A percentile compares a stretch with the other conserved stretches of the same genome.
Evolutionary conservation across 2,888 invertebrate genomes (phyloP).

Genomic region (Dendrolimus houi): DNA sequence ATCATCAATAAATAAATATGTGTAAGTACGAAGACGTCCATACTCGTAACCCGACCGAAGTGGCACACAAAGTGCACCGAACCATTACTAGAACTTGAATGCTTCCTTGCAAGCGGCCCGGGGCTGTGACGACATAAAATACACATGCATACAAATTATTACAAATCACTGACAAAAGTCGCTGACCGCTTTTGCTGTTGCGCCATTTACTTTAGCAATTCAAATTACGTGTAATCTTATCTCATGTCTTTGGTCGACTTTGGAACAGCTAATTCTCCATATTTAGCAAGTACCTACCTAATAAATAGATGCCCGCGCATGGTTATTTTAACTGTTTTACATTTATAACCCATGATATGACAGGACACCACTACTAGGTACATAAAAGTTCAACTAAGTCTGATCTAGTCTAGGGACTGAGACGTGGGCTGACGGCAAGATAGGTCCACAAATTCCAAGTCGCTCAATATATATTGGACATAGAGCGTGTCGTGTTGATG

Average conservation of each 20-base stretch:
- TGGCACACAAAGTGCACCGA: conserved; percentile 13
- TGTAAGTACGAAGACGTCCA: too few species aligned
- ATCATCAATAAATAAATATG: too few species aligned
- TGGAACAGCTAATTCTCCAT: conserved; percentile 3
- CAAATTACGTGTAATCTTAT: conserved; percentile 11
- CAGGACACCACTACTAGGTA: too few species aligned
- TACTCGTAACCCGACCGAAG: too few species aligned
- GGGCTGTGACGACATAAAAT: background rate
- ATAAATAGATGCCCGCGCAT: background rate
- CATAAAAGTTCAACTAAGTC: too few species aligned
- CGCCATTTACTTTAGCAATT: conserved; percentile 15
- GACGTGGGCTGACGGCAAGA: too few species aligned
- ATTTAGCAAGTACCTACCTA: background rate
- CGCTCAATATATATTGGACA: too few species aligned
- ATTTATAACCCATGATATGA: too few species aligned
- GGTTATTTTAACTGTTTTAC: too few species aligned
- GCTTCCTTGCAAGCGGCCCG: background rate
- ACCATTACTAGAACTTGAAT: background rate
- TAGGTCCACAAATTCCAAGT: too few species aligned
- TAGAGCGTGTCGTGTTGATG: too few species aligned
- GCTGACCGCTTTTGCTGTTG: conserved; percentile 1
- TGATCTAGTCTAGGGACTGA: too few species aligned
- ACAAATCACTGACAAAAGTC: conserved; percentile 1
- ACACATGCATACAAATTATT: background rate
- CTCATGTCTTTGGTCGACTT: background rate